Percentiles rank a stretch among this genome's conserved stretches.
Conservation (phyloP, 2,888 invertebrate genomes). For the Tachystola acroxantha region DNA sequence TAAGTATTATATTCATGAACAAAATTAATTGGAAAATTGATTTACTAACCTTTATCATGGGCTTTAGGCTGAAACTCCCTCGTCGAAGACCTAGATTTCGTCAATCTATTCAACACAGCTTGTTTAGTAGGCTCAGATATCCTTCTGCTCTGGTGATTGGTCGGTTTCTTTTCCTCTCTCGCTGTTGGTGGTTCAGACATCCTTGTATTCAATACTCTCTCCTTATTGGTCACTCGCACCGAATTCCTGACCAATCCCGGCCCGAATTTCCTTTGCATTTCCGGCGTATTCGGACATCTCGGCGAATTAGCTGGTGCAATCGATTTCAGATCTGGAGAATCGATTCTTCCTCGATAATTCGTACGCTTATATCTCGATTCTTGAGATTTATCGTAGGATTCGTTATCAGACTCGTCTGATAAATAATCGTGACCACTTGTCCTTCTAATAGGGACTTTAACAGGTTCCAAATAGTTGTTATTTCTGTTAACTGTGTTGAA, state of each 20-base stretch:
- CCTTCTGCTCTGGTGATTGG: constrained; percentile 61
- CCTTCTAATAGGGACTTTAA: constrained; percentile 40
- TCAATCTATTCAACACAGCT: constrained; percentile 57
- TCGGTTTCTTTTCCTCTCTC: constrained; percentile 54
- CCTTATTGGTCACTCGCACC: constrained; percentile 55
- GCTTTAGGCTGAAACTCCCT: constrained; percentile 62
- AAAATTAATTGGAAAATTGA: too few relatives aligned
- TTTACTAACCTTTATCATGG: constrained; percentile 56
- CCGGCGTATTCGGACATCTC: constrained; percentile 80
- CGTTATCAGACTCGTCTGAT: constrained; percentile 68
- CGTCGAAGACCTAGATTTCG: constrained; percentile 70
- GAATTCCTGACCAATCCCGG: constrained; percentile 67
- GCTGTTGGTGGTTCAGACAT: constrained; percentile 73
- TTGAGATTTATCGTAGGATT: constrained; percentile 53
- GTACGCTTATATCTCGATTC: constrained; percentile 83
- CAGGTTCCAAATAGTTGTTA: constrained; percentile 54
- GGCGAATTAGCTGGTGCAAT: constrained; percentile 66
- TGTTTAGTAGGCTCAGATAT: constrained; percentile 60
- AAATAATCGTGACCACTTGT: constrained; percentile 49
- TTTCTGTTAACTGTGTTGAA: constrained; percentile 76
- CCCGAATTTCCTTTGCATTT: constrained; percentile 78
- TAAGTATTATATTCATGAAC: too few relatives aligned
- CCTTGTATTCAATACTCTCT: constrained; percentile 79
- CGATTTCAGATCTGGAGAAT: constrained; percentile 69
- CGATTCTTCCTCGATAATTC: constrained; percentile 82